phyloP scores from a whole-genome alignment of 1,140 invertebrate genomes.

The Akabosia matsudoensis region DNA sequence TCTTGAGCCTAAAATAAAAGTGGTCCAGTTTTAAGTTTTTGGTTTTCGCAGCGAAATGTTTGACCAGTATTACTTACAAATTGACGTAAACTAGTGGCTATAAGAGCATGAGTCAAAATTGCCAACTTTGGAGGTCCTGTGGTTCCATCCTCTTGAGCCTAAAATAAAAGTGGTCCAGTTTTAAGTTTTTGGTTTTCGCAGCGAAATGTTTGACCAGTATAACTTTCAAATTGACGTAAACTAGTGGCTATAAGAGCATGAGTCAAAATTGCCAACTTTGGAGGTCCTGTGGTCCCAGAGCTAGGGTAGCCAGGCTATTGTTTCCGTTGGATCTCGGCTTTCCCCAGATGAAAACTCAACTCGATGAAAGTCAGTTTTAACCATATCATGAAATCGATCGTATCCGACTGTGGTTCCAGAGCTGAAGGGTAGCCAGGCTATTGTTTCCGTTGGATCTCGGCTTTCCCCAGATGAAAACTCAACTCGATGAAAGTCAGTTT shows the following conservation, averaged over 20 bases:
- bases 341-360: conserved; percentile 32
- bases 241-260: conserved; percentile 14
- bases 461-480: conserved; percentile 32
- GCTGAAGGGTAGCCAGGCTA: background rate
- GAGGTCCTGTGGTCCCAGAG: conserved; percentile 11
- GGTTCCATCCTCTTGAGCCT: background rate
- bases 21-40: background rate
- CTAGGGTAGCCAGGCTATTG: background rate
- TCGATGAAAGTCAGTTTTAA: conserved; percentile 27
- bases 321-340: background rate
- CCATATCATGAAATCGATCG: conserved; percentile 39
- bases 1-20: background rate
- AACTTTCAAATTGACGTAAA: conserved; percentile 9
- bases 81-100: conserved; percentile 1
- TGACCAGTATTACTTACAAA: background rate
- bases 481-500: conserved; percentile 20
- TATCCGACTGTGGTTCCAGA: conserved; percentile 27
- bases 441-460: background rate
- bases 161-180: background rate
- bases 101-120: background rate
- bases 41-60: too few relatives aligned
- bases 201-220: background rate
- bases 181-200: too few relatives aligned
- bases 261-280: background rate
- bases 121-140: conserved; percentile 7